Evolutionary conservation across 1,140 invertebrate species (phyloP).

Genomic region (Phocides pigmalion): DNA sequence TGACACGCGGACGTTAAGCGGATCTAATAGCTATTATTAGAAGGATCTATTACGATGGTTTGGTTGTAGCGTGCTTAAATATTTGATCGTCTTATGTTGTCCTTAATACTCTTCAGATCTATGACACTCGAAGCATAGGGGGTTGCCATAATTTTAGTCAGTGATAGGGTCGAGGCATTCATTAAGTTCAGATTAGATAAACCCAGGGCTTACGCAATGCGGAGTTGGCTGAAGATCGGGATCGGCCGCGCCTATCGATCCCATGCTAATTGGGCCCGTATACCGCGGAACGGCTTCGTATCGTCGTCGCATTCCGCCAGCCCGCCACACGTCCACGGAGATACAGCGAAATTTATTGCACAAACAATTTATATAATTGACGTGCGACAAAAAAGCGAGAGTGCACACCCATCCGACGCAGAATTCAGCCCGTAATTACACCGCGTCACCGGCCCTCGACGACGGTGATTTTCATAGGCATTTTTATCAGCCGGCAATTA

Average conservation of each 20-base stretch:
- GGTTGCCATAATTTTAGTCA: constrained; percentile 29
- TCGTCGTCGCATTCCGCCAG: constrained; percentile 71
- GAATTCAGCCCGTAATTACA: constrained; percentile 74
- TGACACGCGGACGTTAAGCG: background rate
- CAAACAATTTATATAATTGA: constrained; percentile 83
- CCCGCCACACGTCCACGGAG: constrained; percentile 68
- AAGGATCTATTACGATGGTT: background rate
- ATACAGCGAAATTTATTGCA: constrained; percentile 82
- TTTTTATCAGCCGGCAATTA: constrained; percentile 67
- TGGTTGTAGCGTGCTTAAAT: background rate
- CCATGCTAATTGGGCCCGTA: constrained; percentile 78
- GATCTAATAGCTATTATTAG: background rate
- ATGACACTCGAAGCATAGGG: background rate
- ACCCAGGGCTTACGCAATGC: constrained; percentile 64
- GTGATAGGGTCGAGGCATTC: constrained; percentile 67
- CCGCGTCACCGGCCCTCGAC: constrained; percentile 53
- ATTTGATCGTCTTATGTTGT: background rate
- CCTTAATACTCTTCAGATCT: background rate
- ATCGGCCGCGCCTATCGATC: constrained; percentile 75
- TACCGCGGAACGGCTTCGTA: constrained; percentile 58
- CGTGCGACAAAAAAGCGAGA: constrained; percentile 79
- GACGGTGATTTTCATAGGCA: constrained; percentile 64
- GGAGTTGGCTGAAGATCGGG: constrained; percentile 71
- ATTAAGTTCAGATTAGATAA: constrained; percentile 81
- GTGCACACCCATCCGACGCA: constrained; percentile 70